Evolutionary conservation across 2,888 invertebrate genomes (phyloP).

Genomic region (Lithophane ornitopus): DNA sequence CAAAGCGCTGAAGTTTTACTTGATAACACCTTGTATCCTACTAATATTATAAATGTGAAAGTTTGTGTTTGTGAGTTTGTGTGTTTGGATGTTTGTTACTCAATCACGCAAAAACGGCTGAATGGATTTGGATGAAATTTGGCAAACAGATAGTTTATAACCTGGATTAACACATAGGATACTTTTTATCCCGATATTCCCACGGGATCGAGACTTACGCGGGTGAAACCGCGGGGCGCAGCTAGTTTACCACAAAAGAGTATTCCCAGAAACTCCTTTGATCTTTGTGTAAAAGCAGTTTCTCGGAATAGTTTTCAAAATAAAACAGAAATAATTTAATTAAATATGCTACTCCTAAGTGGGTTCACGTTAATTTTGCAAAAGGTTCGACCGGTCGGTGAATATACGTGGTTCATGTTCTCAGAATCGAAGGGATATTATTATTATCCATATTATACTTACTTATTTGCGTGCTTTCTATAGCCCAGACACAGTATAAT

Average conservation of each 20-base stretch:
- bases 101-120: no score
- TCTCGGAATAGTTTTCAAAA: not conserved
- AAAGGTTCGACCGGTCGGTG: not conserved
- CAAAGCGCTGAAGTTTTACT: not conserved
- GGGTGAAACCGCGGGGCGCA: no score
- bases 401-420: not conserved
- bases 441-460: not conserved
- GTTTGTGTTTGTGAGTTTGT: no score
- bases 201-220: no score
- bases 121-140: no score
- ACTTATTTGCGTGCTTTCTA: not conserved
- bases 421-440: not conserved
- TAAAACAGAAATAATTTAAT: not conserved
- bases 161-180: no score
- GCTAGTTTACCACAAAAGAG: not conserved
- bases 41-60: no score
- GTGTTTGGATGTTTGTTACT: no score
- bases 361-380: slow-evolving; percentile 14
- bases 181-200: no score
- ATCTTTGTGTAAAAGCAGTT: not conserved
- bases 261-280: not conserved
- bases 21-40: no score
- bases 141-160: no score
- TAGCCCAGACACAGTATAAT: no score
- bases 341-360: not conserved